Percentiles rank a stretch among this genome's conserved stretches.
These are phyloP conservation scores for Auanema freiburgensis DNA, from an alignment of 2,888 invertebrate genomes.

Conservation along the genomic window DNA sequence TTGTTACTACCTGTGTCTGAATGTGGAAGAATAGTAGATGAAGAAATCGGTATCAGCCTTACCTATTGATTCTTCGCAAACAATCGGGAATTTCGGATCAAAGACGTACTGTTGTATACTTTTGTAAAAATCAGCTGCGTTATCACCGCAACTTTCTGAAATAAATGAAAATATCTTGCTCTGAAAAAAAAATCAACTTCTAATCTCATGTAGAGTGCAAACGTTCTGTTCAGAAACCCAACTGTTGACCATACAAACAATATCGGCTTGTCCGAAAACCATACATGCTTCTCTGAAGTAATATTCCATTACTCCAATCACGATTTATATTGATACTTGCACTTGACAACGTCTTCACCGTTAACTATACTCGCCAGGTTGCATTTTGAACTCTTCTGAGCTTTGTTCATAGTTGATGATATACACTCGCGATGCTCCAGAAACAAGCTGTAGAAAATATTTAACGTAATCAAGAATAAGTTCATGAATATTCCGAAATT, in stretches of 20 bases:
- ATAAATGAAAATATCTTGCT: neutral
- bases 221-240: slow-evolving; percentile 62
- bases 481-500: no score
- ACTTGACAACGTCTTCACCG: slow-evolving; percentile 38
- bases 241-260: slow-evolving; percentile 57
- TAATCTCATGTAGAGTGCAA: slow-evolving; percentile 53
- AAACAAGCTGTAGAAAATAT: slow-evolving; percentile 28
- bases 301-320: slow-evolving; percentile 14
- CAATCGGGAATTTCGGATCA: slow-evolving; percentile 58
- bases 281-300: slow-evolving; percentile 49
- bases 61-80: slow-evolving; percentile 38
- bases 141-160: slow-evolving; percentile 51
- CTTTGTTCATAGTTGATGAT: slow-evolving; percentile 23
- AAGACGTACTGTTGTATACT: slow-evolving; percentile 58
- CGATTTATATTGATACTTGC: slow-evolving; percentile 36
- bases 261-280: slow-evolving; percentile 37
- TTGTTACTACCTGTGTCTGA: no score
- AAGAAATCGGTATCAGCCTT: no score
- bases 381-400: slow-evolving; percentile 17
- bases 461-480: no score
- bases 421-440: slow-evolving; percentile 57
- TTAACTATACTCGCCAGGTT: slow-evolving; percentile 25
- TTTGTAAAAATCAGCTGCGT: slow-evolving; percentile 52
- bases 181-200: slow-evolving; percentile 14
- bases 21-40: no score